Evolutionary conservation across 2,797 vertebrate species (phyloP).

Genomic region (Rhinophrynus dorsalis): DNA sequence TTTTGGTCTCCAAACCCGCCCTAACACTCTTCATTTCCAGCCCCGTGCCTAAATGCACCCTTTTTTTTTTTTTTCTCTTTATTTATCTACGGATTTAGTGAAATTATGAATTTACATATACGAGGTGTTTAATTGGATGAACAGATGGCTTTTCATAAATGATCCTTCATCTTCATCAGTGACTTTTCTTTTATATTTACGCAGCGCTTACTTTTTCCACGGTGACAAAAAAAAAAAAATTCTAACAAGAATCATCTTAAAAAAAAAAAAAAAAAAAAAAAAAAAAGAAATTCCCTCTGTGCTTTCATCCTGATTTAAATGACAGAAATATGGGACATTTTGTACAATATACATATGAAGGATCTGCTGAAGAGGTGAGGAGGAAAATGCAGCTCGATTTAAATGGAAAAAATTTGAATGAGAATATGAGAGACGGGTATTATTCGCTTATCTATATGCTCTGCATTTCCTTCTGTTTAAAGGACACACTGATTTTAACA

Average conservation of each 20-base stretch:
- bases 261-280: slow-evolving; percentile 44
- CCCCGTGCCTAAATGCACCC: slow-evolving; percentile 25
- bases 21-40: slow-evolving; percentile 22
- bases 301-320: slow-evolving; percentile 68
- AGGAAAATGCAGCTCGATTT: slow-evolving; percentile 67
- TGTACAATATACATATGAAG: slow-evolving; percentile 65
- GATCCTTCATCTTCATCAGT: slow-evolving; percentile 65
- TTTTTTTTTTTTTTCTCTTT: too few species aligned
- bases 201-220: slow-evolving; percentile 56
- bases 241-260: slow-evolving; percentile 69
- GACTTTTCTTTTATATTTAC: slow-evolving; percentile 65
- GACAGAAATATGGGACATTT: slow-evolving; percentile 59
- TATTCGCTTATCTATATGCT: slow-evolving; percentile 63
- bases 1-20: slow-evolving; percentile 22
- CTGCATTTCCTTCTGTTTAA: slow-evolving; percentile 64
- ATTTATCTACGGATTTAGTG: slow-evolving; percentile 39
- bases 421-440: slow-evolving; percentile 59
- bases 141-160: slow-evolving; percentile 63
- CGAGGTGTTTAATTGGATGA: slow-evolving; percentile 58
- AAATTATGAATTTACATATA: slow-evolving; percentile 51
- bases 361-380: slow-evolving; percentile 65
- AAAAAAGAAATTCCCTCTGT: slow-evolving; percentile 52
- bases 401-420: slow-evolving; percentile 67
- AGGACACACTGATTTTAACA: slow-evolving; percentile 64
- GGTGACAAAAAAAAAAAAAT: slow-evolving; percentile 58